Evolutionary conservation across 1,140 invertebrate species (phyloP).

Genomic region (Saccostrea cuccullata): DNA sequence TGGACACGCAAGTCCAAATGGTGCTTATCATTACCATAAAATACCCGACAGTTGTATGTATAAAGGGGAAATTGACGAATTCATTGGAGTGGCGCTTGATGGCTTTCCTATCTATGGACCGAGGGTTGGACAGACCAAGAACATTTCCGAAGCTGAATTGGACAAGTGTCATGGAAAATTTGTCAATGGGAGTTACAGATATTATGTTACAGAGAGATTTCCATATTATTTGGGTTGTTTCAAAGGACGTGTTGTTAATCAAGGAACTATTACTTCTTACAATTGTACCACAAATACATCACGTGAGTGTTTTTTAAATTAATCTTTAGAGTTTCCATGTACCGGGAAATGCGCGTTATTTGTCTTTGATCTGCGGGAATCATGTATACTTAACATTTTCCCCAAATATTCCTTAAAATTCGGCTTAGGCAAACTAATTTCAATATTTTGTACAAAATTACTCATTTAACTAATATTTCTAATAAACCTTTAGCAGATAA

Average conservation of each 20-base stretch:
- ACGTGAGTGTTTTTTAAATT: neutral
- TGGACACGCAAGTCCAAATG: conserved; percentile 41
- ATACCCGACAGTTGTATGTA: conserved; percentile 53
- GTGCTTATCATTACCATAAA: conserved; percentile 53
- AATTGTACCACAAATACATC: conserved; percentile 1
- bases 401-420: no score
- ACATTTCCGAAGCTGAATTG: conserved; percentile 42
- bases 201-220: conserved; percentile 45
- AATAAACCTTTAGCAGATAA: no score
- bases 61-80: conserved; percentile 49
- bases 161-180: conserved; percentile 51
- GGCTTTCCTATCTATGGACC: conserved; percentile 56
- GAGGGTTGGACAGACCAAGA: conserved; percentile 17
- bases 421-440: no score
- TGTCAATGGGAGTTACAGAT: conserved; percentile 50
- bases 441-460: no score
- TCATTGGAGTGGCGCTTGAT: conserved; percentile 52
- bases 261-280: neutral
- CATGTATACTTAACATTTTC: no score
- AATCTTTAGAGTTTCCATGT: no score
- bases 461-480: no score
- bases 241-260: conserved; percentile 18
- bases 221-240: conserved; percentile 48
- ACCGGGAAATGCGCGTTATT: no score
- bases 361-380: no score